Conservation (phyloP, 2,888 invertebrate genomes). For the Creontiades dilutus region DNA sequence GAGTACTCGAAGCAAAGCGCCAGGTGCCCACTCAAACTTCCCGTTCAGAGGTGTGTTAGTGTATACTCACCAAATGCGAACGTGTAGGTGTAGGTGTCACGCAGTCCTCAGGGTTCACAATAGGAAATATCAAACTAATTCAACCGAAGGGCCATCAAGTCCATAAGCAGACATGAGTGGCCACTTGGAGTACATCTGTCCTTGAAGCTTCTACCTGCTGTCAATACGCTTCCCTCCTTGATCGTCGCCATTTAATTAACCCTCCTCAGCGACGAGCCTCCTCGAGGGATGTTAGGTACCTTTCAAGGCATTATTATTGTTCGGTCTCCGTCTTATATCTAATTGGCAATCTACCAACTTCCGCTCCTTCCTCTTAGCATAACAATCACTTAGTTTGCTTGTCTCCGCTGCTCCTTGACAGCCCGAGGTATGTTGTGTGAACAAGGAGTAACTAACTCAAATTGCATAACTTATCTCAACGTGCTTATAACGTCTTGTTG, state of each 20-base stretch:
- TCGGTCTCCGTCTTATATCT: constrained; percentile 53
- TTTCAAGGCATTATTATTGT: constrained; percentile 55
- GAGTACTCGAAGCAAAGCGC: too few relatives aligned
- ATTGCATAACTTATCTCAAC: constrained; percentile 51
- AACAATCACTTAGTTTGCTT: constrained; percentile 71
- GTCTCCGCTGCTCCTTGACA: constrained; percentile 57
- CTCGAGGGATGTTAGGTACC: constrained; percentile 9
- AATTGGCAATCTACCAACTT: constrained; percentile 71
- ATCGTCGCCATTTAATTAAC: constrained; percentile 51
- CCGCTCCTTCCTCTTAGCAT: constrained; percentile 64
- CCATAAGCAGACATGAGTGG: neutral
- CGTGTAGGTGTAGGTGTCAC: constrained; percentile 1
- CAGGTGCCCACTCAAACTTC: too few relatives aligned
- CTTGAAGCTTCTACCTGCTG: neutral
- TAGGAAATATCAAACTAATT: constrained; percentile 27
- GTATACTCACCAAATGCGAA: too few relatives aligned
- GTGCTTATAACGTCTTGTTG: constrained; percentile 28
- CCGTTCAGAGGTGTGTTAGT: too few relatives aligned
- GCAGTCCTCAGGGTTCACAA: neutral
- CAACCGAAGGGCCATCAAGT: neutral
- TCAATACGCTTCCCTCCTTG: constrained; percentile 34
- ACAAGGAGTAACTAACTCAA: constrained; percentile 44
- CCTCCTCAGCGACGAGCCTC: neutral
- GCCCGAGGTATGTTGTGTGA: constrained; percentile 44
- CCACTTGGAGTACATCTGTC: constrained; percentile 49